Evolutionary conservation across 2,888 invertebrate genomes (phyloP).

Genomic region (Steinernema scapterisci): DNA sequence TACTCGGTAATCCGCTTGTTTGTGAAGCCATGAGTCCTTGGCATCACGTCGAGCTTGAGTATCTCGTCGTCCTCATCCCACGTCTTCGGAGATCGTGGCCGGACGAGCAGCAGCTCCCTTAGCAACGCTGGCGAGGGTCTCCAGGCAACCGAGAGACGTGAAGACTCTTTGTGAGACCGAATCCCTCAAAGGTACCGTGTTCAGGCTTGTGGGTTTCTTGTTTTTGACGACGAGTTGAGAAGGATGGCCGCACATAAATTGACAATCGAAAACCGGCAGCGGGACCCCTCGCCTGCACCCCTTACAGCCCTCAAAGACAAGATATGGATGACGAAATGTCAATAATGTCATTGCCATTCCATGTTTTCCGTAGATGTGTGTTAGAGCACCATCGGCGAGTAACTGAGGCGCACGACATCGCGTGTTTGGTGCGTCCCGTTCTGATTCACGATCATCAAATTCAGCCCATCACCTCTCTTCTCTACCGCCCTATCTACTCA

Average conservation of each 20-base stretch:
- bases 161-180: neutral
- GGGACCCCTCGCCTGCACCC: neutral
- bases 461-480: no score
- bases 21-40: no score
- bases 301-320: neutral
- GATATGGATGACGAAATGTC: constrained; percentile 29
- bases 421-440: constrained; percentile 2
- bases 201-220: no score
- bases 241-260: no score
- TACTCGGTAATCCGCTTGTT: no score
- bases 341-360: constrained; percentile 26
- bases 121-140: neutral
- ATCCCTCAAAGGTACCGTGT: neutral
- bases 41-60: no score
- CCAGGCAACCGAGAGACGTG: constrained; percentile 13
- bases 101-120: neutral
- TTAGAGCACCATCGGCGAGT: no score
- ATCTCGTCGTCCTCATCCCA: no score
- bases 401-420: constrained; percentile 6
- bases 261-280: no score
- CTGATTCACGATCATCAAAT: constrained; percentile 6
- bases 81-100: no score
- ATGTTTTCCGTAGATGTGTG: constrained; percentile 4
- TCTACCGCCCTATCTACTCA: no score
- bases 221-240: no score